A percentile compares a stretch with the other conserved stretches of the same genome.
phyloP scores from a whole-genome alignment of 35 echinoderm and acorn worm genomes.

The Eucidaris tribuloides region DNA sequence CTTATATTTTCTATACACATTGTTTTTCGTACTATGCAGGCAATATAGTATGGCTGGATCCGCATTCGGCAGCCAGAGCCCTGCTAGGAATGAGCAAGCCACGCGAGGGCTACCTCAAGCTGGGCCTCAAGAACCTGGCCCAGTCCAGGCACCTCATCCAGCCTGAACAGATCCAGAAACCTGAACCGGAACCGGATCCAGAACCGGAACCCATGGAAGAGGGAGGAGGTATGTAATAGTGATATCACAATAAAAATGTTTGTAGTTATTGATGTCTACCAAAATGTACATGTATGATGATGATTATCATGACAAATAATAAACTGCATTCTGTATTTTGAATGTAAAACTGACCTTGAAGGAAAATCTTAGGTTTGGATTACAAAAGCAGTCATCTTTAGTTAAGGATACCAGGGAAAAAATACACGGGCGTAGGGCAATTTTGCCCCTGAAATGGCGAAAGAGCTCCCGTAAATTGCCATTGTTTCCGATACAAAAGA shows the following conservation, averaged over 20 bases:
- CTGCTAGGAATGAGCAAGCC: slow-evolving; percentile 73
- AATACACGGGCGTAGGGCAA: too few relatives aligned
- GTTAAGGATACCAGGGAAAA: too few relatives aligned
- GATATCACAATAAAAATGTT: too few relatives aligned
- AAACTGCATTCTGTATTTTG: background rate
- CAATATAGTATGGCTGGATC: slow-evolving; percentile 98
- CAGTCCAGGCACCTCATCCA: slow-evolving; percentile 31
- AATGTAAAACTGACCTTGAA: too few relatives aligned
- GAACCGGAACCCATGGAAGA: slow-evolving; percentile 82
- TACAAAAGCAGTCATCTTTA: too few relatives aligned
- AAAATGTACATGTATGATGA: background rate
- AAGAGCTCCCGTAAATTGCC: too few relatives aligned
- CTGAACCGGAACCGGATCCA: slow-evolving; percentile 35
- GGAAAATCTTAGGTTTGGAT: too few relatives aligned
- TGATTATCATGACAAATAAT: background rate
- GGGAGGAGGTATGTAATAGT: slow-evolving; percentile 63
- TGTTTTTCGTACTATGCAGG: slow-evolving; percentile 46
- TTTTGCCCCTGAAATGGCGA: too few relatives aligned
- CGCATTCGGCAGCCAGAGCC: slow-evolving; percentile 86
- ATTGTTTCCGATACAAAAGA: too few relatives aligned
- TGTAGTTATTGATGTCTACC: background rate
- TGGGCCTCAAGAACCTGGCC: slow-evolving; percentile 14
- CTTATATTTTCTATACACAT: background rate
- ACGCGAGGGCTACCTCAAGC: background rate
- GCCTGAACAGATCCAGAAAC: background rate